Conservation (phyloP, 2,797 vertebrate species). For the Falco peregrinus region DNA sequence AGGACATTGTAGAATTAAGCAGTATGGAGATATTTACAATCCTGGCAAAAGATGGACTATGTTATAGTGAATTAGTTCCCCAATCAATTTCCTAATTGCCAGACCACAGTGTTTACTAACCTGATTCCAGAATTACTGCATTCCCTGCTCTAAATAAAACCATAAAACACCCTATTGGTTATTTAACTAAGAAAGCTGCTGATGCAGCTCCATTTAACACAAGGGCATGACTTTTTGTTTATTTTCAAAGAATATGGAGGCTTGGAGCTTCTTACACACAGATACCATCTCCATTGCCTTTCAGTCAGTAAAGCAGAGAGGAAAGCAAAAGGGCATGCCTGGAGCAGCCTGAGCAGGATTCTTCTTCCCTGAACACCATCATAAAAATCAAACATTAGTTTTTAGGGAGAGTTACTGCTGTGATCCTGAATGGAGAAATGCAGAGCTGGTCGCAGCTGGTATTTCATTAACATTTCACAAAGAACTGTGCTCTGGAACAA, state of each 20-base stretch:
- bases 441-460: neutral
- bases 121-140: slow-evolving; percentile 14
- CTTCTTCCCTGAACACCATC: neutral
- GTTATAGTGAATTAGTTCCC: neutral
- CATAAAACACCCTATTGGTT: neutral
- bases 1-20: neutral
- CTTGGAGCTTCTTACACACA: neutral
- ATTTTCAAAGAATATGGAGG: neutral
- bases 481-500: neutral
- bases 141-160: slow-evolving; percentile 16
- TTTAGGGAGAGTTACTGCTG: neutral
- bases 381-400: slow-evolving; percentile 9
- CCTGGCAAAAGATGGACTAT: neutral
- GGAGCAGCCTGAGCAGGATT: neutral
- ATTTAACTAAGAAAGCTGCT: neutral
- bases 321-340: neutral
- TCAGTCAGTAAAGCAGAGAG: neutral
- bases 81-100: slow-evolving; percentile 21
- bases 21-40: slow-evolving; percentile 38
- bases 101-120: slow-evolving; percentile 30
- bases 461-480: slow-evolving; percentile 1
- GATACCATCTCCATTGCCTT: neutral
- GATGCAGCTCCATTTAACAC: neutral
- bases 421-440: neutral
- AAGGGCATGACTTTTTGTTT: neutral